Base-by-base conservation (phyloP, 1,140 invertebrate species). In the Neoseiulus cucumeris region DNA sequence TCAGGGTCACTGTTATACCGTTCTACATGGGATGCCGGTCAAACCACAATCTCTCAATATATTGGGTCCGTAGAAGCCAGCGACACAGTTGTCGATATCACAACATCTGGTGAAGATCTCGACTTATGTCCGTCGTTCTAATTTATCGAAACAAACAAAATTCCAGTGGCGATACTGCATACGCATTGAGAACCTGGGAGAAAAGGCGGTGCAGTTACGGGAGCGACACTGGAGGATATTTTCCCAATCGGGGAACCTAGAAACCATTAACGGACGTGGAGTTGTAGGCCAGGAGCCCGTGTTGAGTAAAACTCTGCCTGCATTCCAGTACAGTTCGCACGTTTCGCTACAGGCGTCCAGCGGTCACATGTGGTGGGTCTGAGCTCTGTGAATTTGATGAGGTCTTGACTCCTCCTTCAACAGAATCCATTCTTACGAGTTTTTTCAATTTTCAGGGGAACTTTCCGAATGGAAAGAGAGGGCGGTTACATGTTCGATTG, bases 151-250 rank as follows among this genome's bases (percentile, higher is more conserved):
- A n/a, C n/a, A n/a, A n/a, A n/a, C n/a, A n/a, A n/a, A n/a, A n/a
- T 59, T 25, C 33, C 51, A 59, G 89, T 93, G 89, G 89, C 81
- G 92, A 29, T 97, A 97, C 73, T 95, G 91, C 74, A 93, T 97
- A 72, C 80, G 93, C 25, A 76, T 98, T 64, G 93, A 97, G 79
- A 97, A 98, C 78, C 78, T 95, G 30, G 89, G 91, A 1, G 82
- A 87, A 66, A 76, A 87, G 42, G 86, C 86, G 66, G 90, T 96
- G 1, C 91, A 95, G 74, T 77, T 98, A 42, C 80, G 92, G 65
- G 91, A 97, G 79, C 79, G 93, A 64, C 90, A 97, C 75, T 98
- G 92, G 93, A 82, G 90, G 70, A 95, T 96, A 74, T 97, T 95
- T 75, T 92, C 89, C 45, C 77, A 94, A 55, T 91, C 89, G 55